Base-by-base conservation (phyloP, 2,113 vertebrate species). In the Eublepharis macularius region DNA sequence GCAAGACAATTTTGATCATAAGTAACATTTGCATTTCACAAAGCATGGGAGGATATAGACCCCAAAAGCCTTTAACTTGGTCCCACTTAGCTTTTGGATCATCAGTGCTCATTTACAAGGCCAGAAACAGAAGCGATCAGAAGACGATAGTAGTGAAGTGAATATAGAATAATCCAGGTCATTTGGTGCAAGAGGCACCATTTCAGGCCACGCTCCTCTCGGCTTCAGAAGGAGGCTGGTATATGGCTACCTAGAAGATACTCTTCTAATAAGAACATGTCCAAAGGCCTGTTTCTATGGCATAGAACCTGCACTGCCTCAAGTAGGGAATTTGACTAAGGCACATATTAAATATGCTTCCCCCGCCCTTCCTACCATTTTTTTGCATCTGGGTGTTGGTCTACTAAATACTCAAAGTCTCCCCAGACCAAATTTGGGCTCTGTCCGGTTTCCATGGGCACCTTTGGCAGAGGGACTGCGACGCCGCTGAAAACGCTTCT, bases 151-250 rank as follows among this genome's bases (percentile, higher is more conserved):
- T 24, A 57, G 69, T 73, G 47, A 6, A 77, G 80, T 80, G 81
- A 85, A 63, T 86, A 88, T 65, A 74, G 76, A 77, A 82, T 85
- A 86, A 68, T 63, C 81, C 47, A 57, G 72, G 72, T 85, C 63
- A 82, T 83, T 88, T 78, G 78, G 43, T 76, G 47, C 45, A 26
- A 36, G 90, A 92, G 91, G 85, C 78, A 89, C 81, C 65, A 82
- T 77, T 87, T 83, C 19, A 54, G 87, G 81, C 80, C 75, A 74
- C 19, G 13, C 60, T 81, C 13, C 41, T 11, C 72, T 51, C 57
- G 29, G 80, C 45, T 81, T 82, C 57, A 83, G 79, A 66, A 68
- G 5, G 32, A 86, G 80, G 77, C 19, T 88, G 89, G 72, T 93
- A 76, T 77, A 84, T 86, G 83, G 90, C 36, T 70, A 82, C 36